These are phyloP conservation scores for Chinchilla lanigera DNA, from an alignment of 2,113 vertebrate species.

Conservation along the genomic window DNA sequence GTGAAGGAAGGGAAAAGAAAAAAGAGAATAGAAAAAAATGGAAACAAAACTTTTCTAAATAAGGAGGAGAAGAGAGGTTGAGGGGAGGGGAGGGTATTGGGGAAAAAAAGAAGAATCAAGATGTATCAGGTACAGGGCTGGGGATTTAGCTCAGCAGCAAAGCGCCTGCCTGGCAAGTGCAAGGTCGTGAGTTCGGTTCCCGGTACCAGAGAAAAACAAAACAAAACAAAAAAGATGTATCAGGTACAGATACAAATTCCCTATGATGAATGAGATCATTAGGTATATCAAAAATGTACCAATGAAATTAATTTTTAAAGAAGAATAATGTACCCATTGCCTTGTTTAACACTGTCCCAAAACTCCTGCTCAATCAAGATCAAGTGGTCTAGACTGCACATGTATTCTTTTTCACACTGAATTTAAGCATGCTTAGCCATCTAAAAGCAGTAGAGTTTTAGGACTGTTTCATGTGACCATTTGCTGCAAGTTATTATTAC, in stretches of 20 bases:
- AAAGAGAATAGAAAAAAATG: not conserved
- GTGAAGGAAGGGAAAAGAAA: not conserved
- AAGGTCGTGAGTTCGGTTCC: no score
- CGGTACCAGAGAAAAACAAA: no score
- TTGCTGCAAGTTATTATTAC: slow-evolving; percentile 1
- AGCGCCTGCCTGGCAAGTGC: no score
- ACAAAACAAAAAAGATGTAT: no score
- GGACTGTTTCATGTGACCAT: not conserved
- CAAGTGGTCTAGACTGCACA: not conserved
- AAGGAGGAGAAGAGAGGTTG: not conserved
- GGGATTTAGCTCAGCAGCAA: no score
- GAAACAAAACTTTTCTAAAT: not conserved
- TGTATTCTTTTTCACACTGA: not conserved
- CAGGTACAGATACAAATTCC: not conserved
- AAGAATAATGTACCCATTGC: not conserved
- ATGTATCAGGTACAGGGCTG: not conserved
- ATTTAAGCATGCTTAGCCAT: not conserved
- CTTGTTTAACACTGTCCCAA: not conserved
- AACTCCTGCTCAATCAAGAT: not conserved
- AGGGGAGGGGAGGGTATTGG: not conserved
- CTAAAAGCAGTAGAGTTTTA: not conserved
- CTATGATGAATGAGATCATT: not conserved
- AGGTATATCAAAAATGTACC: not conserved
- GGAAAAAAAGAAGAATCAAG: not conserved
- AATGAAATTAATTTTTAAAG: not conserved